Evolutionary conservation across 2,113 vertebrate genomes (phyloP).

Genomic region (Brachypteracias leptosomus): DNA sequence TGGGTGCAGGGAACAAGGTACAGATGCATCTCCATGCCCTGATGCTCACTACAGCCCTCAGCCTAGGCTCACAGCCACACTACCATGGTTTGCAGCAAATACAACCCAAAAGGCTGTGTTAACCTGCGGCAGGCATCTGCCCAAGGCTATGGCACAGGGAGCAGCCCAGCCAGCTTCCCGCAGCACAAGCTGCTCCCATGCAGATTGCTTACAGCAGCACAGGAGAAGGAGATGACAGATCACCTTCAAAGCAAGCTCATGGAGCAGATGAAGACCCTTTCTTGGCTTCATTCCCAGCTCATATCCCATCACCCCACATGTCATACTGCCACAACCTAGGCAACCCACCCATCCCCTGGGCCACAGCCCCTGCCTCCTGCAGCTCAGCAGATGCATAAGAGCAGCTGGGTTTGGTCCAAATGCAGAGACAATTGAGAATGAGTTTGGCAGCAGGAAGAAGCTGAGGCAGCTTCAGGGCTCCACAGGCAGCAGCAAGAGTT

Average conservation of each 20-base stretch:
- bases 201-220: neutral
- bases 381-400: neutral
- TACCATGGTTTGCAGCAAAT: accelerated
- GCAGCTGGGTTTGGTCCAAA: neutral
- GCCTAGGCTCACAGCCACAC: neutral
- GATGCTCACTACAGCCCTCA: neutral
- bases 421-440: neutral
- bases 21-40: accelerated
- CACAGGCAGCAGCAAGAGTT: neutral
- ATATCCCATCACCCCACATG: neutral
- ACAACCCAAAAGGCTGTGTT: neutral
- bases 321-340: neutral
- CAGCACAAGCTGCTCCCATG: neutral
- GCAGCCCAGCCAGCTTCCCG: neutral
- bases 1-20: neutral
- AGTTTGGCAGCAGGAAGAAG: neutral
- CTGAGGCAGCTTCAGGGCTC: neutral
- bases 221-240: neutral
- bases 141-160: neutral
- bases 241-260: constrained; percentile 14
- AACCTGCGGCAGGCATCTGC: neutral
- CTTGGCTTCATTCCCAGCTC: constrained; percentile 3
- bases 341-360: neutral
- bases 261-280: neutral
- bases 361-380: neutral